Conservation (phyloP, 1,140 invertebrate species). For the Procambarus clarkii region DNA sequence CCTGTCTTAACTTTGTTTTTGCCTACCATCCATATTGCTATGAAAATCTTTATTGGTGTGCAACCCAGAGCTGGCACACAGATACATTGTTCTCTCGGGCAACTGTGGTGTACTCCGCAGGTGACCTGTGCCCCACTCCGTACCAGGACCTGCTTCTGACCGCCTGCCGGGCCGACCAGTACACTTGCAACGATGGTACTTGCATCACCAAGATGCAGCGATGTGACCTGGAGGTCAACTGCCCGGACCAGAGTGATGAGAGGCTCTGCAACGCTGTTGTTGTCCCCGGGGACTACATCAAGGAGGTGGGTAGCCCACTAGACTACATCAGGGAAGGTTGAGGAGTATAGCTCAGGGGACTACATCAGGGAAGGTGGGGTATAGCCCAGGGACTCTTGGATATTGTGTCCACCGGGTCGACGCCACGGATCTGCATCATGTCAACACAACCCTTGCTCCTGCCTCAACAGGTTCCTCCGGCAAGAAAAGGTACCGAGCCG, state of each 20-base stretch:
- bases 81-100: background rate
- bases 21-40: too few species aligned
- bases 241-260: slow-evolving; percentile 77
- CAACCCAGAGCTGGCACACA: too few species aligned
- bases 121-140: slow-evolving; percentile 2
- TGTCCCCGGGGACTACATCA: slow-evolving; percentile 65
- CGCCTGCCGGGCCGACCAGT: slow-evolving; percentile 66
- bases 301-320: slow-evolving; percentile 31
- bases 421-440: too few species aligned
- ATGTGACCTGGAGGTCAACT: slow-evolving; percentile 79
- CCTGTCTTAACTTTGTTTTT: too few species aligned
- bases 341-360: background rate
- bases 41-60: too few species aligned
- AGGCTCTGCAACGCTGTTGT: slow-evolving; percentile 58
- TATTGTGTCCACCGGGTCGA: too few species aligned
- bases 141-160: slow-evolving; percentile 43
- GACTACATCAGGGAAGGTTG: background rate
- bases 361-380: background rate
- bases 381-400: too few species aligned
- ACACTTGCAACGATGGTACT: slow-evolving; percentile 73
- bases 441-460: background rate
- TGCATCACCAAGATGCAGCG: slow-evolving; percentile 73
- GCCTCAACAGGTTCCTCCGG: slow-evolving; percentile 59
- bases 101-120: background rate
- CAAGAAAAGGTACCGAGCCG: slow-evolving; percentile 58